phyloP scores from a whole-genome alignment of 92 coral and sea anemone genomes.

The Epizoanthus stellaris region DNA sequence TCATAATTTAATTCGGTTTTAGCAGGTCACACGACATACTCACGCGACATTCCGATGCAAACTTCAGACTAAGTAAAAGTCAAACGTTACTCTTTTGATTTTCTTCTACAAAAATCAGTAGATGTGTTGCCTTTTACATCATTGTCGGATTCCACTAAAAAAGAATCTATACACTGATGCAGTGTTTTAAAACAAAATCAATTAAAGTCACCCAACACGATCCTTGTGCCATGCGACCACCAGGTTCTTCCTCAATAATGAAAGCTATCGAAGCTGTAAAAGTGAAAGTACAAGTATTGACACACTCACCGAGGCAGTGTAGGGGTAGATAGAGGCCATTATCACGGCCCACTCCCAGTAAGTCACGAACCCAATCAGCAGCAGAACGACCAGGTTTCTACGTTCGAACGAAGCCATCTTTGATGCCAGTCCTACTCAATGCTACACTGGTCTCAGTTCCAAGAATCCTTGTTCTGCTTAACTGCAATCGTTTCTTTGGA shows the following conservation, averaged over 20 bases:
- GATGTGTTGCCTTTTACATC: no score
- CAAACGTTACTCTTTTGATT: no score
- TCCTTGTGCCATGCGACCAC: no score
- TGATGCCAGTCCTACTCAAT: not conserved
- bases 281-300: not conserved
- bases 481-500: not conserved
- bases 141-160: no score
- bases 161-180: no score
- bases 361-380: conserved; percentile 9
- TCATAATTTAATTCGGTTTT: no score
- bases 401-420: conserved; percentile 6
- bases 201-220: no score
- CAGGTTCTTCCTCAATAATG: not conserved
- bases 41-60: no score
- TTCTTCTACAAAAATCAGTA: no score
- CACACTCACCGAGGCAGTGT: conserved; percentile 18
- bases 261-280: not conserved
- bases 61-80: no score
- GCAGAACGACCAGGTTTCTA: conserved; percentile 18
- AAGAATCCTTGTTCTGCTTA: not conserved
- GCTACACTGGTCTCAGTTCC: not conserved
- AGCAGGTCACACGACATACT: no score
- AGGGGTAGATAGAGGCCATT: conserved; percentile 25
- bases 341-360: conserved; percentile 44
- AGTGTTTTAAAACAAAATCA: no score